These are phyloP conservation scores for Apamea anceps DNA, from an alignment of 2,888 invertebrate species.

Conservation along the genomic window DNA sequence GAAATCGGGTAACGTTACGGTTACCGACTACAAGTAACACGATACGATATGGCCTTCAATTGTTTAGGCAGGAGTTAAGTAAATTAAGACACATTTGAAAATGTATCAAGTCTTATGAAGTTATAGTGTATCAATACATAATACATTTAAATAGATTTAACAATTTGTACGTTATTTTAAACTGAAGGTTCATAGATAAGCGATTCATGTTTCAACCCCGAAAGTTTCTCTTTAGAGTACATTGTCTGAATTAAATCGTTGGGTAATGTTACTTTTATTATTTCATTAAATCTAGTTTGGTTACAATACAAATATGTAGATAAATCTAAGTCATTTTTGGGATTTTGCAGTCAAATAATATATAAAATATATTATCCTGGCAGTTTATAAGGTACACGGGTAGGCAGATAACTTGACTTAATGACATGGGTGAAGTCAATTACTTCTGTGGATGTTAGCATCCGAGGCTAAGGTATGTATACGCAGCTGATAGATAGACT, in stretches of 20 bases:
- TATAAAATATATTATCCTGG: constrained; percentile 44
- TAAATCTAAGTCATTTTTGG: constrained; percentile 60
- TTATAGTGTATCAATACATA: constrained; percentile 73
- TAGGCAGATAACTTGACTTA: not conserved
- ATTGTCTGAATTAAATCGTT: constrained; percentile 46
- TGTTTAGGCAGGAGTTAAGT: constrained; percentile 78
- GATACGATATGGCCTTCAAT: constrained; percentile 81
- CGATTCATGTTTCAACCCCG: constrained; percentile 74
- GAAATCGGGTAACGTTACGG: constrained; percentile 55
- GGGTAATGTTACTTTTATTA: constrained; percentile 49
- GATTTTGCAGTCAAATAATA: constrained; percentile 31
- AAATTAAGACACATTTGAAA: constrained; percentile 80
- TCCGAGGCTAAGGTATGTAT: not conserved
- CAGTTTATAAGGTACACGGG: constrained; percentile 35
- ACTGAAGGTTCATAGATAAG: constrained; percentile 69
- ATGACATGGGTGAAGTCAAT: constrained; percentile 36
- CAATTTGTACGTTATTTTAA: constrained; percentile 78
- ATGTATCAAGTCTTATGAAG: constrained; percentile 84
- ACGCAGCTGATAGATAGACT: not conserved
- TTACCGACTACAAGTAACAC: constrained; percentile 62
- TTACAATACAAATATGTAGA: constrained; percentile 62
- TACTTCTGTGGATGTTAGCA: constrained; percentile 29
- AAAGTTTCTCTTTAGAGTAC: constrained; percentile 75
- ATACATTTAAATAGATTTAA: constrained; percentile 78
- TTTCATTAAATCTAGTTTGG: constrained; percentile 47